Base-by-base conservation (phyloP, 2,113 vertebrate genomes). In the Phocoena sinus region DNA sequence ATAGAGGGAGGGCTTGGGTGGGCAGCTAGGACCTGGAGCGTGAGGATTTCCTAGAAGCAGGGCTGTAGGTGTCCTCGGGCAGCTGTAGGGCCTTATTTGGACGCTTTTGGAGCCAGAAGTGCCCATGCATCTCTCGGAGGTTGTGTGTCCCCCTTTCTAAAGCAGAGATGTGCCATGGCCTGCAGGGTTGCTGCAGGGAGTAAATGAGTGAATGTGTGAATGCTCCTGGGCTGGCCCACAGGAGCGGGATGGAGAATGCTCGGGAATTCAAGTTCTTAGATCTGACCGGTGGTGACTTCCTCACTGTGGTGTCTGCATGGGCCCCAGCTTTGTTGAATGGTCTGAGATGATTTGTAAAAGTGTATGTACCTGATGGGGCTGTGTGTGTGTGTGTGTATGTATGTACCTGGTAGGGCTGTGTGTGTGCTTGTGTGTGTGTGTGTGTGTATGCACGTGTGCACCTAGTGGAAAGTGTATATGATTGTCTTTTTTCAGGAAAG, bases 171-270 rank as follows among this genome's bases (percentile, higher is more conserved):
- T 33, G 58, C 33, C 38, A 2, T 31, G 1, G 44, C 53, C 62
- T 20, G 6, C 11, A 11, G 58, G 50, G 26, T 47, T 87, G 81
- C 38, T 31, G 12, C 33, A 10, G 21, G 28, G 47, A 81, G 36
- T 33, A 3, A 21, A 5, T 1, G 3, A 38, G 31, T 36, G 28
- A 18, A 28, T 0, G 0, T 73, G 15, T 58, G 33, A 33, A 41
- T 3, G 56, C 38, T 65, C 3, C 33, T 10, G 36, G 67, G 33
- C 47, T 1, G 15, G 56, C 44, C 56, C 58, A 23, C 41, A 60
- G 28, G 1, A n/a, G 7, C 2, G 1, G 56, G 53, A 2, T 31
- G 25, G 36, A 14, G 47, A 9, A 15, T 10, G 4, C 63, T 71
- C 15, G 18, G 56, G 50, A 62, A 1, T 60, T 70, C 68, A 4